Evolutionary conservation across 2,797 vertebrate species (phyloP).

Genomic region (Propithecus perrieri): DNA sequence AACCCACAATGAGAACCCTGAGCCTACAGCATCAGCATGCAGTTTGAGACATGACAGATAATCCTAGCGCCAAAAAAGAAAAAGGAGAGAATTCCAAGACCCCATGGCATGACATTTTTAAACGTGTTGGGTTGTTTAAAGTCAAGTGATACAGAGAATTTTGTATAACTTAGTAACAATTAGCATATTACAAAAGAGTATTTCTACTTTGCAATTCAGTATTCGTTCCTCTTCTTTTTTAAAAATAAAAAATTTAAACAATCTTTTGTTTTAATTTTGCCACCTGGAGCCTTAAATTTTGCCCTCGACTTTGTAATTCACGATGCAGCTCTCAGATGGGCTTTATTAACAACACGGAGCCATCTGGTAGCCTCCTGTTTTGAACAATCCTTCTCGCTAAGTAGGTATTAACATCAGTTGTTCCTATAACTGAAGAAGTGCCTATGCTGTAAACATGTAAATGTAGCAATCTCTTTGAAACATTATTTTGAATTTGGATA

Average conservation of each 20-base stretch:
- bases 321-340: not conserved
- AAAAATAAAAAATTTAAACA: slow-evolving; percentile 44
- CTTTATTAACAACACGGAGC: not conserved
- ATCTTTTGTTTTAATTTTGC: slow-evolving; percentile 53
- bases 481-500: slow-evolving; percentile 36
- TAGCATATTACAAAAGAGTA: not conserved
- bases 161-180: not conserved
- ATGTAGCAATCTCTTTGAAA: slow-evolving; percentile 22
- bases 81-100: not conserved
- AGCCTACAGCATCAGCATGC: not conserved
- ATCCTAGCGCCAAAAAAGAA: not conserved
- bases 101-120: not conserved
- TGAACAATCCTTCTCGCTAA: slow-evolving; percentile 52
- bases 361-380: slow-evolving; percentile 57
- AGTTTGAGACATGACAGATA: not conserved
- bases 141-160: not conserved
- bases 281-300: slow-evolving; percentile 58
- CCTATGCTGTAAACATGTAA: not conserved
- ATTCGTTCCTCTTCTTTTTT: not conserved
- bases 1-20: not conserved
- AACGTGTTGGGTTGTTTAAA: not conserved
- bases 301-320: slow-evolving; percentile 23
- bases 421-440: not conserved
- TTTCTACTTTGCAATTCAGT: slow-evolving; percentile 31
- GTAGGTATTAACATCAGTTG: slow-evolving; percentile 49